Evolutionary conservation across 2,888 invertebrate species (phyloP).

Genomic region (Monoplex corrugatus): DNA sequence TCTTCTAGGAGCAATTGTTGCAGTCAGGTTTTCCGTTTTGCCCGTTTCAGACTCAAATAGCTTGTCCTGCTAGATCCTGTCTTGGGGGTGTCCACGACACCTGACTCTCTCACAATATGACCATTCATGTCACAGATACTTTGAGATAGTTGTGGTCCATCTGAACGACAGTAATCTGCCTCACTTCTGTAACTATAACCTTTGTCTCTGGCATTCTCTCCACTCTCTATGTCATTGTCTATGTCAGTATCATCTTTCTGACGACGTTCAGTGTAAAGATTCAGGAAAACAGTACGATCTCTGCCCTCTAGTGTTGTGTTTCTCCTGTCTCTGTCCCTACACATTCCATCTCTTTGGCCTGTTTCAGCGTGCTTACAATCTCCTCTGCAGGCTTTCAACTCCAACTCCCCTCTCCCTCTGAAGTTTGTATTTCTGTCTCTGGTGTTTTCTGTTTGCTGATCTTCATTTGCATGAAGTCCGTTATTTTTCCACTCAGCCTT

Average conservation of each 20-base stretch:
- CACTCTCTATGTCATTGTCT: background rate
- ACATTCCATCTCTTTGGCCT: background rate
- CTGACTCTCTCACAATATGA: background rate
- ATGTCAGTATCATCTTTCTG: background rate
- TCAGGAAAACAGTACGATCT: background rate
- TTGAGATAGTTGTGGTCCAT: background rate
- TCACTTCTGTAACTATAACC: background rate
- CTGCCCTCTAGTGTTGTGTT: background rate
- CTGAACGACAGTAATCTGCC: background rate
- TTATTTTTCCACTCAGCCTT: conserved; percentile 62
- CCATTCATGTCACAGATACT: background rate
- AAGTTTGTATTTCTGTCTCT: background rate
- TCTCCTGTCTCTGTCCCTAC: background rate
- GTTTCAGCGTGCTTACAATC: background rate
- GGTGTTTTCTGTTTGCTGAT: background rate
- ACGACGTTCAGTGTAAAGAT: background rate
- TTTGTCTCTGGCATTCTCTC: background rate
- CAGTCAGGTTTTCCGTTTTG: conserved; percentile 32
- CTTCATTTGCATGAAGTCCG: background rate
- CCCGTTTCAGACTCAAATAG: conserved; percentile 40
- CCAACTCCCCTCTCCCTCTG: background rate
- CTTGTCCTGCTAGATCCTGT: conserved; percentile 26
- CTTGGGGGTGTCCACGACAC: background rate
- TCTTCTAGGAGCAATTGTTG: background rate
- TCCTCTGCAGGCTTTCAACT: background rate